These are phyloP conservation scores for Lacanobia oleracea DNA, from an alignment of 2,888 invertebrate genomes.

Conservation along the genomic window DNA sequence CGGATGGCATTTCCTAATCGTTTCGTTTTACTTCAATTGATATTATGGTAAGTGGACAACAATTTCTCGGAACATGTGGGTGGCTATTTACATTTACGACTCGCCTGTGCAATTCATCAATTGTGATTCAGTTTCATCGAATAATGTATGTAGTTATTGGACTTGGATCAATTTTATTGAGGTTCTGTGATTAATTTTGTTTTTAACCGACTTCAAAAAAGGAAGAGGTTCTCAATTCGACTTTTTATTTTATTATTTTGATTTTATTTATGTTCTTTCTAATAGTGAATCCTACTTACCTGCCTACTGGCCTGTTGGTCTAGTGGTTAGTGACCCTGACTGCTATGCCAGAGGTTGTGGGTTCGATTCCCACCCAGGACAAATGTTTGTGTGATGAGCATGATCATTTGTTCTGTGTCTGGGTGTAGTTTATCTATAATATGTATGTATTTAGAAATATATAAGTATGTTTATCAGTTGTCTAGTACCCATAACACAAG, in stretches of 20 bases:
- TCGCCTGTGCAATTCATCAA: constrained; percentile 58
- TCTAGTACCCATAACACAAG: no score
- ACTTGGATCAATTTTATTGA: constrained; percentile 35
- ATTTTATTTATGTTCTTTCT: not conserved
- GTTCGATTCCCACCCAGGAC: no score
- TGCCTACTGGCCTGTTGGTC: no score
- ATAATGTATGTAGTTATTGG: constrained; percentile 13
- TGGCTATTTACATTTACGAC: constrained; percentile 66
- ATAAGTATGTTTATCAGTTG: no score
- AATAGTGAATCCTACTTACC: no score
- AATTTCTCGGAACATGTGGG: constrained; percentile 68
- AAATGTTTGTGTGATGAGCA: no score
- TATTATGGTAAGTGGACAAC: constrained; percentile 80
- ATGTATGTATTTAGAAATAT: no score
- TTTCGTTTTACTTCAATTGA: constrained; percentile 73
- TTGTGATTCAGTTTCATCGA: constrained; percentile 49
- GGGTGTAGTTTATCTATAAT: no score
- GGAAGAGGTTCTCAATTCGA: no score
- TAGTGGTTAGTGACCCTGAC: no score
- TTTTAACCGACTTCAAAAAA: not conserved
- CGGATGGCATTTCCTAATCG: constrained; percentile 79
- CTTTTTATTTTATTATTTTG: not conserved
- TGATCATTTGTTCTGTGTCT: no score
- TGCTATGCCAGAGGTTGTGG: no score
- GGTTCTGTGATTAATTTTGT: constrained; percentile 18